Evolutionary conservation across 2,113 vertebrate species (phyloP).

Genomic region (Tringa solitaria): DNA sequence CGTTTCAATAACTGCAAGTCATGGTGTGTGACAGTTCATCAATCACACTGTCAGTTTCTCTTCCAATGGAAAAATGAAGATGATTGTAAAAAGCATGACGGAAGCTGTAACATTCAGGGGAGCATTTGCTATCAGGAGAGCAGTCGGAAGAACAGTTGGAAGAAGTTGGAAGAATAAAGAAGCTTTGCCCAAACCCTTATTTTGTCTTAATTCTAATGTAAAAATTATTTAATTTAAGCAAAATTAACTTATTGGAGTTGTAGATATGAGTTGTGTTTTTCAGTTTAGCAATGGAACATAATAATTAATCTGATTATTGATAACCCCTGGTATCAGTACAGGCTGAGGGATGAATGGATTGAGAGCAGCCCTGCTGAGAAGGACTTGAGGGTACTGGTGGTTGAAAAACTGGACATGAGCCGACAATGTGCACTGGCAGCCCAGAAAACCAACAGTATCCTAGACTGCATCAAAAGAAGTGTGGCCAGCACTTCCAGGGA

Average conservation of each 20-base stretch:
- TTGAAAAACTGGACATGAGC: background rate
- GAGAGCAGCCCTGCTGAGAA: background rate
- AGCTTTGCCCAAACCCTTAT: background rate
- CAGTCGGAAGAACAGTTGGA: background rate
- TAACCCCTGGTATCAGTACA: background rate
- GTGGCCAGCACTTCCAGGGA: background rate
- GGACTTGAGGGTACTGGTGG: background rate
- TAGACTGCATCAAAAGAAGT: background rate
- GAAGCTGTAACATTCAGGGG: background rate
- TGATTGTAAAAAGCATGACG: background rate
- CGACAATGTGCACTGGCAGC: background rate
- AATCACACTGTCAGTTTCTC: background rate
- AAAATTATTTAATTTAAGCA: background rate
- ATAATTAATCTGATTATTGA: background rate
- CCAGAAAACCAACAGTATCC: background rate
- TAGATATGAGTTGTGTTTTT: background rate
- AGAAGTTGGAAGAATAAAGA: background rate
- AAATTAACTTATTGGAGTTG: background rate
- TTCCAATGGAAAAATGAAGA: background rate
- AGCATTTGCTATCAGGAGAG: background rate
- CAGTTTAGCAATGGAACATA: background rate
- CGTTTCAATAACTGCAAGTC: constrained; percentile 4
- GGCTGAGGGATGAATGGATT: background rate
- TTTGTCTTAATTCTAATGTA: background rate
- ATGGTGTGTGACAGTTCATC: background rate